Evolutionary conservation across 30 jellyfish, hydroid and myxozoan genomes (phyloP).

Genomic region (Catostylus mosaicus): DNA sequence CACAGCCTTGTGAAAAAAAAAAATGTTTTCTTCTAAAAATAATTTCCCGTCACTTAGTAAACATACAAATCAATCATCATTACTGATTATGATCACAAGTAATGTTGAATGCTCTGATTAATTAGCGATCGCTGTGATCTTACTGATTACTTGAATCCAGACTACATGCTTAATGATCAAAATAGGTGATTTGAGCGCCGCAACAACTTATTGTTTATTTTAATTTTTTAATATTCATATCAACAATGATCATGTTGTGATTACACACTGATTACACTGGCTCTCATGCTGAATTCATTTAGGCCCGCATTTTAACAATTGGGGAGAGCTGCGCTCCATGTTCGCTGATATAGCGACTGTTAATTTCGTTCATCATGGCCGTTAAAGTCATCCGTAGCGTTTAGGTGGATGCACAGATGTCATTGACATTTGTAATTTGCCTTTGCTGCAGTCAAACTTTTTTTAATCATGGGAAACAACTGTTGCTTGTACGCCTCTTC

Average conservation of each 20-base stretch:
- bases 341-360: background rate
- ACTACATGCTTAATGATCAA: conserved; percentile 6
- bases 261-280: conserved; percentile 41
- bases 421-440: conserved; percentile 32
- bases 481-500: conserved; percentile 89
- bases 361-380: background rate
- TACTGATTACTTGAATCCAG: background rate
- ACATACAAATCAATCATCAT: no score
- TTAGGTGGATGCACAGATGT: conserved; percentile 41
- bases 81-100: no score
- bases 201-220: background rate
- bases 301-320: conserved; percentile 11
- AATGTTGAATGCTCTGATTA: background rate
- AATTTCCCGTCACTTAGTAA: no score
- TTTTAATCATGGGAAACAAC: conserved; percentile 83
- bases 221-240: background rate
- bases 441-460: conserved; percentile 49
- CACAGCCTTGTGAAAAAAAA: no score
- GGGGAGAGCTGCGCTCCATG: background rate
- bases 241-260: conserved; percentile 36
- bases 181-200: conserved; percentile 2
- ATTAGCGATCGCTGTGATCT: background rate
- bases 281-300: conserved; percentile 33
- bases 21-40: no score
- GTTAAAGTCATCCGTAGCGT: conserved; percentile 5